Conservation (phyloP, 1,140 invertebrate species). For the Drosophila equinoxialis region DNA sequence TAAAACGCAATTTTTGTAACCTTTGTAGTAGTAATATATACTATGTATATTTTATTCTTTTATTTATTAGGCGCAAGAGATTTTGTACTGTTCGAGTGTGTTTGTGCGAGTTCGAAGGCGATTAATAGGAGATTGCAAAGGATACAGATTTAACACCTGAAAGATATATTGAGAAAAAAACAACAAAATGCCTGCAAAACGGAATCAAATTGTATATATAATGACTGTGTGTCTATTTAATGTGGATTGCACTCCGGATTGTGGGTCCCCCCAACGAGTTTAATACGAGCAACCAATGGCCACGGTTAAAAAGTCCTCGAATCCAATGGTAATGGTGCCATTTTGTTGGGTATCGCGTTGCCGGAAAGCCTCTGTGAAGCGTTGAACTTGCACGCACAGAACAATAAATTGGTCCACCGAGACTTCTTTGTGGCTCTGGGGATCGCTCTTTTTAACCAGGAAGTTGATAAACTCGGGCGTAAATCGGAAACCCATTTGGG, state of each 20-base stretch:
- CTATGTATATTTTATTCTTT: slow-evolving; percentile 22
- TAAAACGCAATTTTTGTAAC: slow-evolving; percentile 55
- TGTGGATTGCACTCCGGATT: background rate
- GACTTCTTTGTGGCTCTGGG: slow-evolving; percentile 86
- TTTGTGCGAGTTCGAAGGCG: slow-evolving; percentile 33
- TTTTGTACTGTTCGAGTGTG: slow-evolving; percentile 65
- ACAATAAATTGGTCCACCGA: slow-evolving; percentile 95
- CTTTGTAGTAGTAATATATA: slow-evolving; percentile 51
- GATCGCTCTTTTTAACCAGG: slow-evolving; percentile 88
- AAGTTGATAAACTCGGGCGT: slow-evolving; percentile 90
- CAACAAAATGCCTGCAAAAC: slow-evolving; percentile 52
- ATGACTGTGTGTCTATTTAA: slow-evolving; percentile 24
- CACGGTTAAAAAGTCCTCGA: slow-evolving; percentile 93
- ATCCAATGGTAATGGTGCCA: slow-evolving; percentile 90
- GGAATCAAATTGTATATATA: slow-evolving; percentile 49
- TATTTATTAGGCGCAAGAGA: slow-evolving; percentile 61
- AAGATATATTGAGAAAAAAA: slow-evolving; percentile 36
- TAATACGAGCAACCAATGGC: slow-evolving; percentile 89
- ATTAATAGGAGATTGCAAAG: slow-evolving; percentile 54
- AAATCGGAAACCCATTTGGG: slow-evolving; percentile 95
- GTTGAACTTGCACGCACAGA: slow-evolving; percentile 93
- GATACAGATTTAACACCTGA: slow-evolving; percentile 22
- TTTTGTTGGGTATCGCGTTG: slow-evolving; percentile 88
- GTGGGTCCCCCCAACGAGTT: slow-evolving; percentile 28
- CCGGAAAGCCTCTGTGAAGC: slow-evolving; percentile 92